These are phyloP conservation scores for Brachyopa scutellaris DNA, from an alignment of 2,888 invertebrate species.

Conservation along the genomic window DNA sequence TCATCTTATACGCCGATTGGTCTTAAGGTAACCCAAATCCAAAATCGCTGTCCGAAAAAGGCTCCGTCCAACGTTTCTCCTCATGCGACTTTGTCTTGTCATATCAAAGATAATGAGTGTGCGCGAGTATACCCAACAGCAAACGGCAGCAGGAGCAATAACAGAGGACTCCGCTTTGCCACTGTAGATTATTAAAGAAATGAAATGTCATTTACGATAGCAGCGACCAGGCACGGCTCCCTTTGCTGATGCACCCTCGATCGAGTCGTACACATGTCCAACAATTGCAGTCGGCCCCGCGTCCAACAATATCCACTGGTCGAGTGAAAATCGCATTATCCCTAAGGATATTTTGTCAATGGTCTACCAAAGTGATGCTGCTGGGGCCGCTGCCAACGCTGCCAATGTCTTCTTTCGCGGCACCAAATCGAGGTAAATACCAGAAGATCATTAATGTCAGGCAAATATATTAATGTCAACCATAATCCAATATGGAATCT, in stretches of 20 bases:
- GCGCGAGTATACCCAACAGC: conserved; percentile 36
- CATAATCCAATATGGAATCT: conserved; percentile 75
- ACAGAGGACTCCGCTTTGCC: conserved; percentile 2
- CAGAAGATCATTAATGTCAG: conserved; percentile 75
- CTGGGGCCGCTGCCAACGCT: conserved; percentile 6
- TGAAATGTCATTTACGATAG: conserved; percentile 53
- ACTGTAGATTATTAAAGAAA: conserved; percentile 38
- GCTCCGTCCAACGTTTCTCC: conserved; percentile 47
- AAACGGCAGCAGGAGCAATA: background rate
- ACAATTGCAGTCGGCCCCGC: conserved; percentile 47
- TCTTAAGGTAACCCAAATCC: conserved; percentile 61
- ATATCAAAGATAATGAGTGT: conserved; percentile 57
- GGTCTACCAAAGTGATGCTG: conserved; percentile 32
- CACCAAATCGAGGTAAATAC: conserved; percentile 75
- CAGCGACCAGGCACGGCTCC: conserved; percentile 7
- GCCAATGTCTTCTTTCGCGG: conserved; percentile 73
- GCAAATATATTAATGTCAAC: conserved; percentile 75
- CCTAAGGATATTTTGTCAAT: conserved; percentile 72
- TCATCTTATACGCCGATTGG: conserved; percentile 30
- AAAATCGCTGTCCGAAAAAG: conserved; percentile 71
- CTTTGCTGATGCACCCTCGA: conserved; percentile 18
- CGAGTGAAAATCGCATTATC: conserved; percentile 36
- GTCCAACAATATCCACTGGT: background rate
- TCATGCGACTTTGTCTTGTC: conserved; percentile 59
- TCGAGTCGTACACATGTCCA: conserved; percentile 43